Conservation (phyloP, 53 echinoderm and acorn worm species). For the Echinometra lucunter region DNA sequence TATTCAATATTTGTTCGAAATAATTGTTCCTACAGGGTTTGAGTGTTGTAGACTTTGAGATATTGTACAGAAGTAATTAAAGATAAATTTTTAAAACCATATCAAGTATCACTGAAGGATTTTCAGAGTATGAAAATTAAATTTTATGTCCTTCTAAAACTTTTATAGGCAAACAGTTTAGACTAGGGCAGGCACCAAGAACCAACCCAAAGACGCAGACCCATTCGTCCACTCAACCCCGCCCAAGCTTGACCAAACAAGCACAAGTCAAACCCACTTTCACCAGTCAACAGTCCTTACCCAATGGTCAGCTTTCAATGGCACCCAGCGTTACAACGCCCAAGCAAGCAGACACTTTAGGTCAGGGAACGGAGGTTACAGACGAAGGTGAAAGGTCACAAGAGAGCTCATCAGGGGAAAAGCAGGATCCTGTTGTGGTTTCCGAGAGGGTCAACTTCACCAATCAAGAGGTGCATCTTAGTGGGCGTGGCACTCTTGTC, state of each 20-base stretch:
- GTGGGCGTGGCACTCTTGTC: slow-evolving; percentile 60
- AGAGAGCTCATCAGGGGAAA: slow-evolving; percentile 32
- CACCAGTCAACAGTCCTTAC: background rate
- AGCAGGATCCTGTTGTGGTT: background rate
- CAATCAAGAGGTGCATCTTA: slow-evolving; percentile 62
- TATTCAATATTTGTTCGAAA: background rate
- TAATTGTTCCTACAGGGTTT: background rate
- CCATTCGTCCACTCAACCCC: background rate
- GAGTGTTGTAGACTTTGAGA: background rate
- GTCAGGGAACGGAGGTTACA: slow-evolving; percentile 29
- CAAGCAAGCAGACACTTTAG: background rate
- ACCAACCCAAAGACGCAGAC: background rate
- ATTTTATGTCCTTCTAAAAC: background rate
- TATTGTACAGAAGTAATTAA: background rate
- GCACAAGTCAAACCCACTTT: background rate
- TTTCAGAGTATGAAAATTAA: background rate
- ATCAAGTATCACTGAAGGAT: background rate
- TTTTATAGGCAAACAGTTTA: slow-evolving; percentile 63
- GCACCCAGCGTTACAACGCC: background rate
- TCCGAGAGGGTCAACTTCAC: slow-evolving; percentile 59
- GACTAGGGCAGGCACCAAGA: slow-evolving; percentile 50
- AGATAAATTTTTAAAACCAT: background rate
- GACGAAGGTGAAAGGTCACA: slow-evolving; percentile 56
- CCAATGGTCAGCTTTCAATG: slow-evolving; percentile 48
- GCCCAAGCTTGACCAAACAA: slow-evolving; percentile 46